These are phyloP conservation scores for Aythya baeri DNA, from an alignment of 2,113 vertebrate species.

Conservation along the genomic window DNA sequence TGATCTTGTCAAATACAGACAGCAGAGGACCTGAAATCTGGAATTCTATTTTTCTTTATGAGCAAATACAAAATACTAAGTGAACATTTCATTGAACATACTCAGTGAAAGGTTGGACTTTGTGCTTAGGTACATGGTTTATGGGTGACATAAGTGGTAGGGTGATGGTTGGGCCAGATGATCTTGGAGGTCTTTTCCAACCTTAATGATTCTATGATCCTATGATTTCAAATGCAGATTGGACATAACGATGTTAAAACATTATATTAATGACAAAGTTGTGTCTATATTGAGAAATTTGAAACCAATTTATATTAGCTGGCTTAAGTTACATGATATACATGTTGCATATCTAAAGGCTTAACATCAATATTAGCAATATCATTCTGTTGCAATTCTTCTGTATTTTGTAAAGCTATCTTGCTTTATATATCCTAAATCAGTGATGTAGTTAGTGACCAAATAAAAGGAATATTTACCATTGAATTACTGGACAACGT, in stretches of 20 bases:
- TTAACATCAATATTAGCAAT: background rate
- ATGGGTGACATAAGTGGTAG: too few relatives aligned
- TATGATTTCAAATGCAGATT: background rate
- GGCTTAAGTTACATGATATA: background rate
- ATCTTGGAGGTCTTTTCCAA: too few relatives aligned
- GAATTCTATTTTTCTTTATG: background rate
- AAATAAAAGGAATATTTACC: background rate
- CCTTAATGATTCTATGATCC: too few relatives aligned
- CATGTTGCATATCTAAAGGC: background rate
- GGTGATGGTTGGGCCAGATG: too few relatives aligned
- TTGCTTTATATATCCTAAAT: background rate
- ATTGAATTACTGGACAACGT: background rate
- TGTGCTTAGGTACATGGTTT: too few relatives aligned
- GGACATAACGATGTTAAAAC: background rate
- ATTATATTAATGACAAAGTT: background rate
- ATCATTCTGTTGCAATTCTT: background rate
- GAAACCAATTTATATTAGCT: background rate
- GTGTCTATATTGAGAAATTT: background rate
- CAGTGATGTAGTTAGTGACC: accelerated
- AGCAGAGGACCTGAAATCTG: background rate
- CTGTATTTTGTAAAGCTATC: background rate
- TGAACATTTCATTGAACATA: background rate
- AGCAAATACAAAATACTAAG: background rate
- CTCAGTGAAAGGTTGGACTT: too few relatives aligned
- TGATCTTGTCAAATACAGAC: background rate